Evolutionary conservation across 2,113 vertebrate species (phyloP).

Genomic region (Zeus faber): DNA sequence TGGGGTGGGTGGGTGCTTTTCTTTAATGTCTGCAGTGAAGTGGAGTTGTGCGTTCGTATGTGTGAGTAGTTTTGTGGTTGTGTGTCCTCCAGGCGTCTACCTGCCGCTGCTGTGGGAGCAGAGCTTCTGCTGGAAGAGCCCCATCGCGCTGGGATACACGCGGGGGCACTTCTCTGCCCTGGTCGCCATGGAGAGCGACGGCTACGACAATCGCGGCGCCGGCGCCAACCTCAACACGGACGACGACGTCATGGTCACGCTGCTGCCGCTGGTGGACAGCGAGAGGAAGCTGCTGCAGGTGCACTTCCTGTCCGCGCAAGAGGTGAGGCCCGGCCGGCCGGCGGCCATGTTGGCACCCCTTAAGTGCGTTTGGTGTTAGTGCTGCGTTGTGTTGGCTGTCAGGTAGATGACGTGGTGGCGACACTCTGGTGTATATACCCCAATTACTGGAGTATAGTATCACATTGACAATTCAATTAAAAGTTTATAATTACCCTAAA

Average conservation of each 20-base stretch:
- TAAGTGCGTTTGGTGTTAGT: too few species aligned
- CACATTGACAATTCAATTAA: too few species aligned
- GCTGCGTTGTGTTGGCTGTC: too few species aligned
- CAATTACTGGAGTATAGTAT: too few species aligned
- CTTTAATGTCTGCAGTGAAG: constrained; percentile 21
- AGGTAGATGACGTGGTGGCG: too few species aligned
- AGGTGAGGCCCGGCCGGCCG: constrained; percentile 71
- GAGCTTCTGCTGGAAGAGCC: constrained; percentile 99
- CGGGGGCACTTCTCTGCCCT: constrained; percentile 97
- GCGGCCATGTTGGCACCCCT: neutral
- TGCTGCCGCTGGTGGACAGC: constrained; percentile 94
- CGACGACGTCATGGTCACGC: constrained; percentile 93
- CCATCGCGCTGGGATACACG: constrained; percentile 97
- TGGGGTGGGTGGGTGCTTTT: constrained; percentile 13
- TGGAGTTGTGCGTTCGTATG: constrained; percentile 28
- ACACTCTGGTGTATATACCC: neutral
- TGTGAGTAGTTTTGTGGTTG: neutral
- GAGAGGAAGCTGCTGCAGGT: constrained; percentile 95
- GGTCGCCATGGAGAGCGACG: constrained; percentile 98
- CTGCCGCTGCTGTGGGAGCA: constrained; percentile 97
- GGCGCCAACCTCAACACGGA: constrained; percentile 97
- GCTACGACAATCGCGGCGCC: constrained; percentile 94
- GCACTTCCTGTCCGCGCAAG: constrained; percentile 97
- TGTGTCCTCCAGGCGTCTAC: constrained; percentile 82
- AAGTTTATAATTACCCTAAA: too few species aligned